phyloP scores from a whole-genome alignment of 1,140 invertebrate genomes.

The Leptoteleia sp. region DNA sequence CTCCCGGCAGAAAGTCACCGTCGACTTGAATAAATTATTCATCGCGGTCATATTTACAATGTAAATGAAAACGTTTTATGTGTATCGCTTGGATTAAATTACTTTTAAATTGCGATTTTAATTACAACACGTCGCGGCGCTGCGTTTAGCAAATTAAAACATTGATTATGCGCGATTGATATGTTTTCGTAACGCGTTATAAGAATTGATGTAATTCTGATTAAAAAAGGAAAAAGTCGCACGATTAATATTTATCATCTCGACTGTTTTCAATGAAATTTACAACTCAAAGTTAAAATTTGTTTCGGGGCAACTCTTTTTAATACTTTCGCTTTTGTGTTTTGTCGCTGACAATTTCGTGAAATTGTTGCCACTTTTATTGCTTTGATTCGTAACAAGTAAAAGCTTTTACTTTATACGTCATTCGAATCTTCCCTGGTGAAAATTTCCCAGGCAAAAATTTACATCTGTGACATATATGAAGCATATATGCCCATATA shows the following conservation, averaged over 20 bases:
- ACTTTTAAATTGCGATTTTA: conserved; percentile 15
- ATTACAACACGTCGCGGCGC: neutral
- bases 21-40: conserved; percentile 12
- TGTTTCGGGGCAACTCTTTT: conserved; percentile 11
- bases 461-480: no score
- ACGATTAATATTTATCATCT: no score
- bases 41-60: conserved; percentile 10
- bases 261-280: no score
- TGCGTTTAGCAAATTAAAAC: neutral
- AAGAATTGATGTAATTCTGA: no score
- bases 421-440: no score
- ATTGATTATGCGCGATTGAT: no score
- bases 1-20: neutral
- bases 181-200: no score
- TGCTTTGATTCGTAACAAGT: conserved; percentile 40
- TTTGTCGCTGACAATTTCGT: conserved; percentile 3
- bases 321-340: conserved; percentile 8
- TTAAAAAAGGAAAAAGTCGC: no score
- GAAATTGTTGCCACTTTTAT: conserved; percentile 36
- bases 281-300: no score
- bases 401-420: conserved; percentile 42
- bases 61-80: conserved; percentile 15
- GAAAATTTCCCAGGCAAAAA: no score
- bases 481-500: no score
- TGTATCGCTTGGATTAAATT: conserved; percentile 2